Evolutionary conservation across 2,888 invertebrate species (phyloP).

Genomic region (Priocnemis perturbator): DNA sequence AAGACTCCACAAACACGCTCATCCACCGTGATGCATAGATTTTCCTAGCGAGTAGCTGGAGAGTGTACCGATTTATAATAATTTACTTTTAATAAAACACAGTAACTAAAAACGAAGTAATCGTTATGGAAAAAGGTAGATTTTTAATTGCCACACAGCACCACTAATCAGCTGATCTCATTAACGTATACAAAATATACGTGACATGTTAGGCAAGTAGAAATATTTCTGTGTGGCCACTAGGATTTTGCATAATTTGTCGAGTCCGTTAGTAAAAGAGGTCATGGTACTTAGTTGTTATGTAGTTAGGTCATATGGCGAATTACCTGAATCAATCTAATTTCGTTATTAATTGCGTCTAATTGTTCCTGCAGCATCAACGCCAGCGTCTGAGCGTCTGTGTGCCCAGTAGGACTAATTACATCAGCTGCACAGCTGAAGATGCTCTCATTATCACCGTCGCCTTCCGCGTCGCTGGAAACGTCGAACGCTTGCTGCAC

Average conservation of each 20-base stretch:
- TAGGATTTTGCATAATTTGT: not conserved
- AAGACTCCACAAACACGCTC: too few relatives aligned
- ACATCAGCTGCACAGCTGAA: conserved; percentile 83
- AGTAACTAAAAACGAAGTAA: too few relatives aligned
- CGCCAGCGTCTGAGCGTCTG: conserved; percentile 98
- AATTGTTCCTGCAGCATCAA: conserved; percentile 99
- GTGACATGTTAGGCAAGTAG: too few relatives aligned
- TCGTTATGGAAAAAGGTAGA: too few relatives aligned
- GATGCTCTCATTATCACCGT: conserved; percentile 86
- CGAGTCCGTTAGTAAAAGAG: not conserved
- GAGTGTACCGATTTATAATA: too few relatives aligned
- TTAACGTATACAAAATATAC: not conserved
- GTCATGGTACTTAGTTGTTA: not conserved
- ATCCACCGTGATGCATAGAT: too few relatives aligned
- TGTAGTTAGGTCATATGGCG: not conserved
- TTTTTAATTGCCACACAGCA: too few relatives aligned
- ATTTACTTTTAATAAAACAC: too few relatives aligned
- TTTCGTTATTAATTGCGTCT: conserved; percentile 99
- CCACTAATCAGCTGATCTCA: too few relatives aligned
- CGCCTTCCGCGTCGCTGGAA: conserved; percentile 88
- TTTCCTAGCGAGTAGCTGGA: too few relatives aligned
- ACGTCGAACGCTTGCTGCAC: conserved; percentile 96
- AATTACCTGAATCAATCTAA: conserved; percentile 80
- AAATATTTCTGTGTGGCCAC: not conserved
- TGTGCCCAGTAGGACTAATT: conserved; percentile 82